Evolutionary conservation across 2,888 invertebrate genomes (phyloP).

Genomic region (Microplitis deprimator): DNA sequence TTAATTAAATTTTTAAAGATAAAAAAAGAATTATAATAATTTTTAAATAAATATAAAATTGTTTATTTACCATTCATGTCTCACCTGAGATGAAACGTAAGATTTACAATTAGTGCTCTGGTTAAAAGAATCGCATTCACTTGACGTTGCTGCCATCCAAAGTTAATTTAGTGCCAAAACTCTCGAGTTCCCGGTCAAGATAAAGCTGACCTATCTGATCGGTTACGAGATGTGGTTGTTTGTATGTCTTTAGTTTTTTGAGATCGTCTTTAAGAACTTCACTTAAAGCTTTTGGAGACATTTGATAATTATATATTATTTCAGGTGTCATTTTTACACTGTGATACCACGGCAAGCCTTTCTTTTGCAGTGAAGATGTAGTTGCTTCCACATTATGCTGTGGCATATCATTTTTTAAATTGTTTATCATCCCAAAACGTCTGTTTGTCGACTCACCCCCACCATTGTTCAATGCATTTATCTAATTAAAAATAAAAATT

Average conservation of each 20-base stretch:
- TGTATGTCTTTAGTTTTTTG: constrained; percentile 73
- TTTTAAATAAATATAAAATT: constrained; percentile 2
- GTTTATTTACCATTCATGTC: constrained; percentile 37
- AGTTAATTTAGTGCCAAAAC: constrained; percentile 74
- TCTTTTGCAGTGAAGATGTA: constrained; percentile 53
- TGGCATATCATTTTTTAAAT: constrained; percentile 17
- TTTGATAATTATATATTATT: constrained; percentile 80
- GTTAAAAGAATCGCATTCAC: constrained; percentile 69
- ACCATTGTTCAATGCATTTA: constrained; percentile 19
- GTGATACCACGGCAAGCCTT: constrained; percentile 80
- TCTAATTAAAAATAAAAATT: constrained; percentile 14
- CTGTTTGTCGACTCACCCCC: constrained; percentile 16
- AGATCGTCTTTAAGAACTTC: constrained; percentile 78
- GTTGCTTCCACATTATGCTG: not conserved
- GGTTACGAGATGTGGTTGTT: constrained; percentile 80
- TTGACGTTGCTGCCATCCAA: constrained; percentile 78
- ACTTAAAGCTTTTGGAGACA: constrained; percentile 74
- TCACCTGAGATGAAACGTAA: constrained; percentile 62
- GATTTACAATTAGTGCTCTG: constrained; percentile 67
- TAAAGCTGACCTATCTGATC: constrained; percentile 82
- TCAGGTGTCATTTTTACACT: constrained; percentile 79
- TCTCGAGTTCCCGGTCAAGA: constrained; percentile 79
- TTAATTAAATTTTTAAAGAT: too few relatives aligned
- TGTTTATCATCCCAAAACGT: constrained; percentile 24
- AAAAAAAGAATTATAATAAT: too few relatives aligned